Base-by-base conservation (phyloP, 1,140 invertebrate species). In the Telenomus remus region DNA sequence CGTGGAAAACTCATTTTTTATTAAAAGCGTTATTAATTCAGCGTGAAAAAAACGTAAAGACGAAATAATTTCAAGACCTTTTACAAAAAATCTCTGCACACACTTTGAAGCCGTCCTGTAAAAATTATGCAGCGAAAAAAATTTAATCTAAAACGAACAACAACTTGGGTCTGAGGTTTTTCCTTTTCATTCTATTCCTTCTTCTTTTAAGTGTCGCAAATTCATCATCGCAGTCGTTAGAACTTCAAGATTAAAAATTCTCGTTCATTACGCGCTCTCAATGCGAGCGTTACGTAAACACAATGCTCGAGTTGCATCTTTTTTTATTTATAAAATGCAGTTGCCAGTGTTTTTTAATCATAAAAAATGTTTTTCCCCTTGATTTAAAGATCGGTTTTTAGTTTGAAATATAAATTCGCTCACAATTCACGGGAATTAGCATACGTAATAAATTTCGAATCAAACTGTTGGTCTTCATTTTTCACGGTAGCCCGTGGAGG, bases 1-100 rank as follows among this genome's bases (percentile, higher is more conserved):
- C 35, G 49, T 55, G 50, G 70, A 66, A 73, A 66, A 73, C 56
- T 73, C 59, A 73, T 68, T 74, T n/a, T 73, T 63, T 57, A 74
- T 68, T 57, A 39, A 63, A 68, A 10, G 5, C 64, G 63, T 63
- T 68, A 63, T 63, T 63, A 43, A 68, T 68, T 63, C 50, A 46
- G 12, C 34, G 43, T 44, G 53, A 63, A 63, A 49, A 53, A 46
- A 9, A 6, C n/a, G n/a, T n/a, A 6, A 27, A 9, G 4, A 27
- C 7, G 13, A 70, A 70, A 53, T 49, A 48, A 48, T 70, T 60
- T 49, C 34, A 46, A 16, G 42, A 46, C 35, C 13, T 60, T 69
- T 69, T 13, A 27, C 37, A 13, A 19, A 54, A 42, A 49, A 42
- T 15, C 5, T 27, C 48, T 47, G 27, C 33, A 27, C n/a, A 42